phyloP scores from a whole-genome alignment of 2,888 invertebrate species.

The Dynastes hyllus region DNA sequence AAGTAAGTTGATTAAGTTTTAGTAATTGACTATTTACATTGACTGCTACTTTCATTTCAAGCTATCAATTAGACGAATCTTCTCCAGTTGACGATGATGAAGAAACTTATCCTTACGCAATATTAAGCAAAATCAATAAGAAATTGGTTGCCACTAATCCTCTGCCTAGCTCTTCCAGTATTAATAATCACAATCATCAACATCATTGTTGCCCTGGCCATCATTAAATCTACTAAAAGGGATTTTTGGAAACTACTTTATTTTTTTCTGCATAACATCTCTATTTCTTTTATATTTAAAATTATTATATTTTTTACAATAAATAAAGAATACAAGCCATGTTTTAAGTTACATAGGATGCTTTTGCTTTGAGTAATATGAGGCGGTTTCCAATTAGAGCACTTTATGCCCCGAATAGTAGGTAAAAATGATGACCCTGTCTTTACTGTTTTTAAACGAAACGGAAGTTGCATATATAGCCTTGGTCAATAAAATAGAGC shows the following conservation, averaged over 20 bases:
- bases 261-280: neutral
- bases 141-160: constrained; percentile 59
- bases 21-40: neutral
- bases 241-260: neutral
- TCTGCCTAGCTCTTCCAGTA: constrained; percentile 31
- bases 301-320: neutral
- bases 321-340: no score
- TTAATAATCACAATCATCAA: constrained; percentile 52
- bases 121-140: constrained; percentile 75
- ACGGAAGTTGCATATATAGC: no score
- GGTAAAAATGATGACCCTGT: no score
- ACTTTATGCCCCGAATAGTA: no score
- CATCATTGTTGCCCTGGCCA: constrained; percentile 56
- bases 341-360: no score
- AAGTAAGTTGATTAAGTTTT: constrained; percentile 74
- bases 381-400: no score
- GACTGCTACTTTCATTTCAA: constrained; percentile 63
- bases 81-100: constrained; percentile 77
- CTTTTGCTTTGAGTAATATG: no score
- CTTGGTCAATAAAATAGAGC: no score
- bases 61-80: constrained; percentile 79
- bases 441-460: no score
- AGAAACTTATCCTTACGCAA: constrained; percentile 76
- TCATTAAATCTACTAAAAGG: constrained; percentile 39
- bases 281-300: constrained; percentile 2